phyloP scores from a whole-genome alignment of 2,113 vertebrate species.

The Campylorhamphus procurvoides region DNA sequence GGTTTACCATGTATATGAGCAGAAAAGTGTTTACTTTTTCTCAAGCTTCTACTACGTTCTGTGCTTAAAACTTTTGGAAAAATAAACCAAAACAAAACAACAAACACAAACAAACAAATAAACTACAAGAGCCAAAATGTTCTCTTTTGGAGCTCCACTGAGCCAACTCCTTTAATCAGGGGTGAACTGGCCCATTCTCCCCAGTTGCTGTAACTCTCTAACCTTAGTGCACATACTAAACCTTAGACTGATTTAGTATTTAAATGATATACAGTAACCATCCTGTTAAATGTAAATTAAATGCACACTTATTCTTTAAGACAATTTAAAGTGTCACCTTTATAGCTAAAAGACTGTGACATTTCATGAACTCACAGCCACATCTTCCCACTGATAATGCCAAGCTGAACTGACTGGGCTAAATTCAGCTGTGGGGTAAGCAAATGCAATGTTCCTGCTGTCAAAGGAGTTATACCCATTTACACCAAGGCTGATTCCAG shows the following conservation, averaged over 20 bases:
- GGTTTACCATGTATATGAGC: background rate
- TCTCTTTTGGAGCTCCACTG: background rate
- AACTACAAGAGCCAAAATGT: background rate
- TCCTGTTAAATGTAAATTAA: constrained; percentile 64
- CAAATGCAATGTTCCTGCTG: background rate
- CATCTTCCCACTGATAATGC: constrained; percentile 44
- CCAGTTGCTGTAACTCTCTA: background rate
- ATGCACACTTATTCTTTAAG: constrained; percentile 48
- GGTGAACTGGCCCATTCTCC: background rate
- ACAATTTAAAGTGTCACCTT: constrained; percentile 68
- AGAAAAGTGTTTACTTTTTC: background rate
- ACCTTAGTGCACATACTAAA: background rate
- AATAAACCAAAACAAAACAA: background rate
- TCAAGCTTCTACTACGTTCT: background rate
- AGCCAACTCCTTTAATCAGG: background rate
- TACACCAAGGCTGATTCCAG: constrained; percentile 19
- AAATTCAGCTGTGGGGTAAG: constrained; percentile 34
- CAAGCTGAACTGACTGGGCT: constrained; percentile 45
- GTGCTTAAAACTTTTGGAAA: background rate
- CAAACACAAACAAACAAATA: background rate
- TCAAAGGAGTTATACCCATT: constrained; percentile 1
- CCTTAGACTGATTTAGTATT: constrained; percentile 52
- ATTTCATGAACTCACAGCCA: constrained; percentile 58
- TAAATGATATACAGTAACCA: constrained; percentile 62
- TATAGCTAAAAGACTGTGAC: constrained; percentile 62